Base-by-base conservation (phyloP, 2,888 invertebrate species). In the Andrena minutula region DNA sequence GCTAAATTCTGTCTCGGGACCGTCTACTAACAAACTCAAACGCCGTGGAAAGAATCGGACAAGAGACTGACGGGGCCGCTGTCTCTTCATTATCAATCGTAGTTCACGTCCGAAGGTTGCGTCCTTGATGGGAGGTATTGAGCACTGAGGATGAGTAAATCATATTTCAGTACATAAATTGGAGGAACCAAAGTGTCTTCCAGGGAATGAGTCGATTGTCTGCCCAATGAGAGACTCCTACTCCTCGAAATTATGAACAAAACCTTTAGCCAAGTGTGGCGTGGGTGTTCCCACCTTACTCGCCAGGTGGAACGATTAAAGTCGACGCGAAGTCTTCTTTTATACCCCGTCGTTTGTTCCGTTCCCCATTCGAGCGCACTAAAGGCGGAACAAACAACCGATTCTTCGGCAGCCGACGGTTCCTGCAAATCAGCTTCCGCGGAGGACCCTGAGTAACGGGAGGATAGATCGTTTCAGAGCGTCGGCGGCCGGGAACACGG, bases 371-470 rank as follows among this genome's bases (percentile, higher is more conserved):
- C 69, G 81, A 56, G 64, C 58, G 79, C 75, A 82, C 82, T 84
- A 84, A 84, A 86, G 78, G 69, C 75, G 66, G 56, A 73, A 75
- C 86, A 82, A 88, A 81, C 84, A 84, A 75, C 61, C 75, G 65
- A 78, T 82, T 76, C 80, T 41, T 70, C 71, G 53, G 72, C 20
- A 56, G 72, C 56, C 51, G 58, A 53, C 28, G 41, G 63, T 79
- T 81, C 64, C 75, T 82, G 75, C 82, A 77, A 88, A 86, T 89
- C 84, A 84, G 81, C 81, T 84, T 86, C 79, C 79, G 83, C 16
- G 28, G 20, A 32, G 32, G 72, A 23, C 49, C 41, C 12, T 28
- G 60, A 49, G 6, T 41, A 56, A 60, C 12, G 65, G 28, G 12
- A 16, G 60, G 68, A 61, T 60, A 30, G 66, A 53, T 81, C 65